Evolutionary conservation across 2,113 vertebrate species (phyloP).

Genomic region (Gambusia affinis): DNA sequence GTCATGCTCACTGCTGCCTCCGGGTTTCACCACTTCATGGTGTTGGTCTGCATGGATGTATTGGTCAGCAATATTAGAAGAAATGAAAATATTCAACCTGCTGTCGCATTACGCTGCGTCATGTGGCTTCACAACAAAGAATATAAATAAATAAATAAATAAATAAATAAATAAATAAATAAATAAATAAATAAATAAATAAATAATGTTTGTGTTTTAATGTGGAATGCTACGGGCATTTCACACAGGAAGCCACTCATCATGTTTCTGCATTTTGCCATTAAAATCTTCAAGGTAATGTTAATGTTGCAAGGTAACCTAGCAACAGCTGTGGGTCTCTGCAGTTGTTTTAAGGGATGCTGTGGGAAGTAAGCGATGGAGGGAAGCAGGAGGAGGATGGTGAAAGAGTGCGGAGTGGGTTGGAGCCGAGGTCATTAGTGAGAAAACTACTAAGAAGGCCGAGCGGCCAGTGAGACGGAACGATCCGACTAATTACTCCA

Average conservation of each 20-base stretch:
- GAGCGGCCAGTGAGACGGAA: not conserved
- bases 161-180: not conserved
- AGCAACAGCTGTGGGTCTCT: constrained; percentile 69
- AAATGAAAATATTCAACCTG: not conserved
- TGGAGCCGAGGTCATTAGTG: constrained; percentile 46
- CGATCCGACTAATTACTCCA: constrained; percentile 3
- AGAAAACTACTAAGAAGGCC: constrained; percentile 6
- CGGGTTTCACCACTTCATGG: constrained; percentile 45
- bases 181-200: not conserved
- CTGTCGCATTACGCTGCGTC: not conserved
- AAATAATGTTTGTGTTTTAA: not conserved
- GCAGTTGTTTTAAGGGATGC: constrained; percentile 32
- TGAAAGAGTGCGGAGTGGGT: constrained; percentile 21
- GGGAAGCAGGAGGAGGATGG: constrained; percentile 9
- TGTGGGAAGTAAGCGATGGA: constrained; percentile 15
- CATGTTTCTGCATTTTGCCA: constrained; percentile 1
- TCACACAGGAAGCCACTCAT: not conserved
- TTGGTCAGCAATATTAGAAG: not conserved
- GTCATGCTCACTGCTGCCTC: constrained; percentile 90
- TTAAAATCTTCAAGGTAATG: constrained; percentile 24
- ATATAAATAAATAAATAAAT: not conserved
- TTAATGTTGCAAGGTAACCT: constrained; percentile 60
- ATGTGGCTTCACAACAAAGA: not conserved
- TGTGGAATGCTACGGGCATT: not conserved
- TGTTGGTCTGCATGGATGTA: not conserved